Evolutionary conservation across 2,113 vertebrate species (phyloP).

Genomic region (Romanogobio albipinnatus): DNA sequence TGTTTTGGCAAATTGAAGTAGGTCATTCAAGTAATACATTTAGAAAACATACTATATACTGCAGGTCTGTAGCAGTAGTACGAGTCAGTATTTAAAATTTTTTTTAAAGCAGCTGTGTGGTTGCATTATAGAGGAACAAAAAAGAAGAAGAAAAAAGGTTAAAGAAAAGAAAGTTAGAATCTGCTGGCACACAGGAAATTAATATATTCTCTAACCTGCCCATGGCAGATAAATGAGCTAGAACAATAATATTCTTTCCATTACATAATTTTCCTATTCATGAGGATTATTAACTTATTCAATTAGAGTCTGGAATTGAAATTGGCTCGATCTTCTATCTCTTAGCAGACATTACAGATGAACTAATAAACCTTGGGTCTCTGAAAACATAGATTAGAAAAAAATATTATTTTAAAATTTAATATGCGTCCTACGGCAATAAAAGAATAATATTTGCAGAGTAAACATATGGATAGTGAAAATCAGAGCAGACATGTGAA

Average conservation of each 20-base stretch:
- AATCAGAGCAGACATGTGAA: constrained; percentile 1
- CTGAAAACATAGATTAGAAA: not conserved
- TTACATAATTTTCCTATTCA: not conserved
- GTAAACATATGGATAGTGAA: constrained; percentile 13
- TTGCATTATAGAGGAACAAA: not conserved
- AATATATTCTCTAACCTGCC: not conserved
- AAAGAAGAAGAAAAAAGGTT: not conserved
- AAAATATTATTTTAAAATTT: not conserved
- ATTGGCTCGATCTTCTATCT: not conserved
- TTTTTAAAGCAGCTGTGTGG: not conserved
- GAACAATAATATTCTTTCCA: constrained; percentile 11
- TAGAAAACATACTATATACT: not conserved
- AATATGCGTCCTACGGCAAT: not conserved
- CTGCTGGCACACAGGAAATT: not conserved
- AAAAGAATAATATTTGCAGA: not conserved
- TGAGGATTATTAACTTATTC: constrained; percentile 4
- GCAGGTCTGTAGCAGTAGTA: not conserved
- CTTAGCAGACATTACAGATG: not conserved
- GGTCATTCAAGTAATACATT: no score
- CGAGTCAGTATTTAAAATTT: not conserved
- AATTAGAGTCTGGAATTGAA: not conserved
- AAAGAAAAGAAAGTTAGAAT: not conserved
- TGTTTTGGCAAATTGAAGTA: not conserved
- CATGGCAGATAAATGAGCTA: not conserved
- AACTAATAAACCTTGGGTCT: not conserved